phyloP scores from a whole-genome alignment of 1,140 invertebrate species.

The Drosophila neocordata region DNA sequence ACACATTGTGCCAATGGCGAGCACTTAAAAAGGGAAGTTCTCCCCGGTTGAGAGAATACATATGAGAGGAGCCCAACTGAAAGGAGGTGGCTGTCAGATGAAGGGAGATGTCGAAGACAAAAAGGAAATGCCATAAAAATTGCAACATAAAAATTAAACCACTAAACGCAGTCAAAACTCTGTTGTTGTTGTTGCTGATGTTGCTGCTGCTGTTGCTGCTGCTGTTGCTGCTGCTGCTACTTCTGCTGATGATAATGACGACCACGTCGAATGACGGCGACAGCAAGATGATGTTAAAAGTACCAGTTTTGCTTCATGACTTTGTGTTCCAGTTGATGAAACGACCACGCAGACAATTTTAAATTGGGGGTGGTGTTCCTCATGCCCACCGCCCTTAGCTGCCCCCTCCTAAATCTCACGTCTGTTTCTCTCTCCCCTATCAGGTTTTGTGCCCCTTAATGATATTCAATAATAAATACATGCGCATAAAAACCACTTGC shows the following conservation, averaged over 20 bases:
- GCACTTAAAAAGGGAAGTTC: constrained; percentile 64
- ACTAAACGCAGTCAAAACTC: constrained; percentile 71
- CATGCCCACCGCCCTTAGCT: too few species aligned
- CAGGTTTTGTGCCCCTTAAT: constrained; percentile 48
- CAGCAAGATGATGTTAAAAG: background rate
- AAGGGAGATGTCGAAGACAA: constrained; percentile 22
- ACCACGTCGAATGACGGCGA: constrained; percentile 1
- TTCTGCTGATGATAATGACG: background rate
- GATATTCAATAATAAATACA: constrained; percentile 78
- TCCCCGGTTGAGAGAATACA: constrained; percentile 12
- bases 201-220: background rate
- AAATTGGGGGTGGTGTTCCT: constrained; percentile 12
- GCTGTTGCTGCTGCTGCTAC: background rate
- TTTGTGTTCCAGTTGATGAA: constrained; percentile 26
- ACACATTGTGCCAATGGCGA: constrained; percentile 68
- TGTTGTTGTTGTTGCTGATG: background rate
- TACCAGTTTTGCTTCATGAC: constrained; percentile 17
- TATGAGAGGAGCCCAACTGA: background rate
- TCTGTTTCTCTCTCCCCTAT: background rate
- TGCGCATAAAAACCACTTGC: constrained; percentile 77
- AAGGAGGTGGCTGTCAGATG: constrained; percentile 19
- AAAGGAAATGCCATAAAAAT: constrained; percentile 57
- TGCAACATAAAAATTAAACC: constrained; percentile 77
- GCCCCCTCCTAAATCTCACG: constrained; percentile 21
- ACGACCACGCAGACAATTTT: constrained; percentile 3